A percentile compares a stretch with the other conserved stretches of the same genome.
Evolutionary conservation across 1,140 invertebrate species (phyloP).

Genomic region (Brachystomella parvula): DNA sequence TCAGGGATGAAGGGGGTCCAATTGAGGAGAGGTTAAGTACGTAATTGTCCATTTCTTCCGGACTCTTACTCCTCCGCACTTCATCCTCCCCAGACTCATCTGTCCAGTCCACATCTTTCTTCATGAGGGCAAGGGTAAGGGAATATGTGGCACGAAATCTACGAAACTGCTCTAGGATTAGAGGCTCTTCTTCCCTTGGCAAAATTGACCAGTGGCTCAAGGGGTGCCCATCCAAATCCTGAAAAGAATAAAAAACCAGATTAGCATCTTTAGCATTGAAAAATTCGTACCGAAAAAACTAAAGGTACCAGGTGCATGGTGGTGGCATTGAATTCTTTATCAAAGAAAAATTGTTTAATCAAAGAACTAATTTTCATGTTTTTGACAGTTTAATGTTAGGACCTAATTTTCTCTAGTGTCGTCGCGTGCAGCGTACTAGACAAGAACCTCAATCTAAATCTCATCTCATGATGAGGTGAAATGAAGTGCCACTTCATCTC

Average conservation of each 20-base stretch:
- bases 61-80: neutral
- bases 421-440: neutral
- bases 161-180: slow-evolving; percentile 77
- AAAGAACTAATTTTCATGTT: too few relatives aligned
- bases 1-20: slow-evolving; percentile 7
- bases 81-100: neutral
- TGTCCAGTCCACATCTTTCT: slow-evolving; percentile 24
- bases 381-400: slow-evolving; percentile 11
- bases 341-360: too few relatives aligned
- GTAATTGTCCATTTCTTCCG: neutral
- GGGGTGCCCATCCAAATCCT: slow-evolving; percentile 59
- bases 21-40: slow-evolving; percentile 4
- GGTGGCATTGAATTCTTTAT: too few relatives aligned
- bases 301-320: neutral
- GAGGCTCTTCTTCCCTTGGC: slow-evolving; percentile 71
- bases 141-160: slow-evolving; percentile 73
- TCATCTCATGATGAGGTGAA: too few relatives aligned
- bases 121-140: slow-evolving; percentile 47
- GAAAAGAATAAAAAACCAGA: slow-evolving; percentile 33
- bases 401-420: slow-evolving; percentile 5
- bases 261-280: neutral
- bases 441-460: neutral
- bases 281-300: neutral
- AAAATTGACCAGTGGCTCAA: slow-evolving; percentile 75
- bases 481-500: neutral